Conservation (phyloP, 2,113 vertebrate genomes). For the Choloepus hoffmanni region DNA sequence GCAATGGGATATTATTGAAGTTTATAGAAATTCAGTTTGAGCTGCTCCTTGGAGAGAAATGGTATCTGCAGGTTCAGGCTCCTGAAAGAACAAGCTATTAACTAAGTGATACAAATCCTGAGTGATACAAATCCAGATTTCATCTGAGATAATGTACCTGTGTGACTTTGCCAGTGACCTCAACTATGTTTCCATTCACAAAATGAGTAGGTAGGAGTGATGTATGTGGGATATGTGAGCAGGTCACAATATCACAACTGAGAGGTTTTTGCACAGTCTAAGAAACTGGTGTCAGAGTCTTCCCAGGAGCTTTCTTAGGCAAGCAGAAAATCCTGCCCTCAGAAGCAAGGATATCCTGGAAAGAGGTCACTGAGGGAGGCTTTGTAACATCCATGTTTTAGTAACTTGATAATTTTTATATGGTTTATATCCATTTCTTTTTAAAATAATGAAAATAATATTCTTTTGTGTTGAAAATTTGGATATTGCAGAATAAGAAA, state of each 20-base stretch:
- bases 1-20: neutral
- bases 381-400: neutral
- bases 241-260: neutral
- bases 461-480: slow-evolving; percentile 18
- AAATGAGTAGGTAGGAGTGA: neutral
- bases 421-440: neutral
- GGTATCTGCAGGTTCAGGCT: neutral
- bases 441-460: slow-evolving; percentile 7
- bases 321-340: neutral
- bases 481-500: slow-evolving; percentile 9
- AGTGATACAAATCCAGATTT: neutral
- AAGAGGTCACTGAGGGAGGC: neutral
- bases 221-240: neutral
- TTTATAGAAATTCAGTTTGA: neutral
- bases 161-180: neutral
- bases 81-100: neutral
- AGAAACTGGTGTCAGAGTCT: neutral
- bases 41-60: neutral
- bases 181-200: neutral
- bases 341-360: neutral
- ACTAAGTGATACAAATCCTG: neutral
- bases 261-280: neutral
- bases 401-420: neutral
- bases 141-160: neutral
- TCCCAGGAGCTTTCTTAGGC: neutral